Base-by-base conservation (phyloP, 2,888 invertebrate species). In the Amphipyra tragopoginis region DNA sequence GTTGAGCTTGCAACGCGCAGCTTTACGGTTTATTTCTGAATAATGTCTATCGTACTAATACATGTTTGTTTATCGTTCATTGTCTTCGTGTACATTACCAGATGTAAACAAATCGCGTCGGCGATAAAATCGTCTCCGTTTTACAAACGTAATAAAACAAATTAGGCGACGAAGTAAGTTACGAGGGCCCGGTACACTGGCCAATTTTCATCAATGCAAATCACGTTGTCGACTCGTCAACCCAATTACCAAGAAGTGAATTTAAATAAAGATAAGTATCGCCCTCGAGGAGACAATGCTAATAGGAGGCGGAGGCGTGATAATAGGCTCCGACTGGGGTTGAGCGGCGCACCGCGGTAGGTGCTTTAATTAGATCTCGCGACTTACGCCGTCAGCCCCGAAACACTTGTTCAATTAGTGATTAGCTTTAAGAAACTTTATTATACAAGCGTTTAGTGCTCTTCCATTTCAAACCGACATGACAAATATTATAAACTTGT, bases 181-280 rank as follows among this genome's bases (percentile, higher is more conserved):
- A 87, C 85, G 82, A 84, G 85, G 84, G 85, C 81, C 73, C 72
- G 83, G 90, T 90, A 86, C 81, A 86, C 91, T 87, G 90, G 90
- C 90, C 92, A 92, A 93, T 93, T 93, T 92, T 91, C 93, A 94
- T 94, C 93, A 94, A 94, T 94, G 94, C 94, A 94, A 94, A 94
- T 94, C 94, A 94, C 94, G 94, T 94, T 93, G 94, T 93, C 93
- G 93, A 94, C 93, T 94, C 93, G 94, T 94, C 94, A 94, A 94
- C 93, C 93, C 94, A 94, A 94, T 94, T 94, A 94, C 93, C 91
- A 94, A 93, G 94, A 94, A 94, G 94, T 94, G 94, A 94, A 94
- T 94, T 94, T 94, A 94, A 94, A 94, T 94, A 94, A 94, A 94
- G 94, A 94, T 94, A 94, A 94, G 94, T 94, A 94, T 94, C 94